These are phyloP conservation scores for Pipra filicauda DNA, from an alignment of 2,113 vertebrate genomes.

Conservation along the genomic window DNA sequence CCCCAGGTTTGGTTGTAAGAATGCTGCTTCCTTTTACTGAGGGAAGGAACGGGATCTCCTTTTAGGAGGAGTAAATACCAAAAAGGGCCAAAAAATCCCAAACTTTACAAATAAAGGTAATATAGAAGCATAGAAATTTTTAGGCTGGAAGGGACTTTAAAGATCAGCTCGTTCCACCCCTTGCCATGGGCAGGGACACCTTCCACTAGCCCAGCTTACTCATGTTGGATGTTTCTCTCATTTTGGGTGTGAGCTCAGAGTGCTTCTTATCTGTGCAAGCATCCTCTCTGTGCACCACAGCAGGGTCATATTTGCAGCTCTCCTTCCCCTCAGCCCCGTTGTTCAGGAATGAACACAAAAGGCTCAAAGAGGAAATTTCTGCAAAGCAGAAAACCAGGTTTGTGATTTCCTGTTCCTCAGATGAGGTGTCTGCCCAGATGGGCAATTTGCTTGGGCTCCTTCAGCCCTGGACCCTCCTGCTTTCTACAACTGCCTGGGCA, in stretches of 20 bases:
- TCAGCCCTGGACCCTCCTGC: neutral
- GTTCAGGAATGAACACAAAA: neutral
- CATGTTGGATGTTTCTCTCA: neutral
- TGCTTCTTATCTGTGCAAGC: neutral
- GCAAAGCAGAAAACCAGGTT: neutral
- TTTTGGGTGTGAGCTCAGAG: neutral
- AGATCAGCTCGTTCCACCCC: neutral
- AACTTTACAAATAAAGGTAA: neutral
- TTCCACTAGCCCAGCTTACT: neutral
- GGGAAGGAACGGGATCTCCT: neutral
- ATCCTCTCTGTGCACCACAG: neutral
- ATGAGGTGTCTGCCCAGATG: neutral
- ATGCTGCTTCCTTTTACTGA: neutral
- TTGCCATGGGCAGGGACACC: neutral
- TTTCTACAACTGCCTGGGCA: neutral
- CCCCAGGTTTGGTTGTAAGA: neutral
- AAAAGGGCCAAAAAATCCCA: neutral
- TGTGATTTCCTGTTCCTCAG: neutral
- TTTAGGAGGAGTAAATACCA: neutral
- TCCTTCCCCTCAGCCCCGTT: neutral
- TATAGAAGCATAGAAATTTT: neutral
- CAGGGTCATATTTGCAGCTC: fast-evolving
- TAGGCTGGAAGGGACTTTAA: neutral
- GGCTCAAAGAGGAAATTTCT: neutral
- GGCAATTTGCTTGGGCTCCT: neutral